phyloP scores from a whole-genome alignment of 2,888 invertebrate genomes.

The Scaptomyza flava region DNA sequence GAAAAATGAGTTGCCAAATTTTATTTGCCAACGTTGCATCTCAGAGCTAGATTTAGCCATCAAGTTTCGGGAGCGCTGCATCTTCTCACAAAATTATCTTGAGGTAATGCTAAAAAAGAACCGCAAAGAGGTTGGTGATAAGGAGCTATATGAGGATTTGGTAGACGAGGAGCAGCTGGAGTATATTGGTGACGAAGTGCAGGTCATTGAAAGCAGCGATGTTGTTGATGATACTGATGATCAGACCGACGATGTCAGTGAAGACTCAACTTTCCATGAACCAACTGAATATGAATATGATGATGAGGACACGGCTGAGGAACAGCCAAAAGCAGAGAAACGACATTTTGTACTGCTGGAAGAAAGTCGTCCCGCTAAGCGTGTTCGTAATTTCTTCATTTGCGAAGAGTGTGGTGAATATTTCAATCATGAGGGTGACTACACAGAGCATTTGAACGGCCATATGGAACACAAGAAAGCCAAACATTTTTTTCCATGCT shows the following conservation, averaged over 20 bases:
- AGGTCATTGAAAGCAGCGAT: neutral
- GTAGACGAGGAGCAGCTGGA: constrained; percentile 56
- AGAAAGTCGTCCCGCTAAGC: constrained; percentile 35
- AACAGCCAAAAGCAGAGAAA: constrained; percentile 17
- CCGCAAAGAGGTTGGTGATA: neutral
- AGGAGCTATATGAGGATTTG: constrained; percentile 50
- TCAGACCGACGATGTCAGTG: neutral
- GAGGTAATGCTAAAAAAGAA: constrained; percentile 40
- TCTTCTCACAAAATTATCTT: constrained; percentile 66
- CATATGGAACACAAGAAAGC: constrained; percentile 28
- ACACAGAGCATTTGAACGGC: constrained; percentile 36
- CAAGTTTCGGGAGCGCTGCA: constrained; percentile 68
- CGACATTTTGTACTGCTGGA: constrained; percentile 31
- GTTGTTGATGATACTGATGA: neutral
- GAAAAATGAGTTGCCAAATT: constrained; percentile 44
- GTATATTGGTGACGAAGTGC: constrained; percentile 13
- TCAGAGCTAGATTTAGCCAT: constrained; percentile 67
- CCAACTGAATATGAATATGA: neutral
- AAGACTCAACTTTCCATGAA: neutral
- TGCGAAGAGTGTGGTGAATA: constrained; percentile 59
- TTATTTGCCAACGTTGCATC: constrained; percentile 59
- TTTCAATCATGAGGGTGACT: constrained; percentile 34
- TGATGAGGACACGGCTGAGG: neutral
- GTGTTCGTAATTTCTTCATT: constrained; percentile 62
- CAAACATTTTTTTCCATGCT: constrained; percentile 52